Conservation (phyloP, 1,140 invertebrate species). For the Zeugodacus cucurbitae region DNA sequence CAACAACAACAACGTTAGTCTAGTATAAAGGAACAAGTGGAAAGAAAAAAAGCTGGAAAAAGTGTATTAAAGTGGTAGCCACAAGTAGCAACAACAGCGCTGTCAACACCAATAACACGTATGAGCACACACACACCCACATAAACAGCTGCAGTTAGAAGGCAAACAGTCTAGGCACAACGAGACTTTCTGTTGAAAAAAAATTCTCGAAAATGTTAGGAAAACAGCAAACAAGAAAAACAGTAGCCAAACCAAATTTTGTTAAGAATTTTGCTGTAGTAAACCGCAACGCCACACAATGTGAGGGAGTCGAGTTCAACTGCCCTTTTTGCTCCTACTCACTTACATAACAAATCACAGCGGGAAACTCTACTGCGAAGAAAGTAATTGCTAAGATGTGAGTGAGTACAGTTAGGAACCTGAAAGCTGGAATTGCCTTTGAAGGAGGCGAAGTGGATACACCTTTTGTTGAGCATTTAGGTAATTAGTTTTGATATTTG, state of each 20-base stretch:
- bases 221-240: neutral
- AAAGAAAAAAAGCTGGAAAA: neutral
- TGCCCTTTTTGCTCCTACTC: no score
- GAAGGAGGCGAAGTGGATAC: no score
- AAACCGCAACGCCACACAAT: neutral
- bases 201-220: neutral
- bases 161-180: no score
- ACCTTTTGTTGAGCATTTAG: no score
- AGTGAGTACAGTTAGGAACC: neutral
- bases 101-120: neutral
- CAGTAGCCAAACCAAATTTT: neutral
- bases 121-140: neutral
- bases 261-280: neutral
- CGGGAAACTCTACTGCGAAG: neutral
- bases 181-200: neutral
- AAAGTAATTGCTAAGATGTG: neutral
- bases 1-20: neutral
- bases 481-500: no score
- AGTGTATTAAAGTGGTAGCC: neutral
- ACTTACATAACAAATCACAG: neutral
- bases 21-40: neutral
- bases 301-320: neutral
- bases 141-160: neutral
- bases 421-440: no score
- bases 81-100: neutral